phyloP scores from a whole-genome alignment of 2,797 vertebrate species.

The Alfaro cultratus region DNA sequence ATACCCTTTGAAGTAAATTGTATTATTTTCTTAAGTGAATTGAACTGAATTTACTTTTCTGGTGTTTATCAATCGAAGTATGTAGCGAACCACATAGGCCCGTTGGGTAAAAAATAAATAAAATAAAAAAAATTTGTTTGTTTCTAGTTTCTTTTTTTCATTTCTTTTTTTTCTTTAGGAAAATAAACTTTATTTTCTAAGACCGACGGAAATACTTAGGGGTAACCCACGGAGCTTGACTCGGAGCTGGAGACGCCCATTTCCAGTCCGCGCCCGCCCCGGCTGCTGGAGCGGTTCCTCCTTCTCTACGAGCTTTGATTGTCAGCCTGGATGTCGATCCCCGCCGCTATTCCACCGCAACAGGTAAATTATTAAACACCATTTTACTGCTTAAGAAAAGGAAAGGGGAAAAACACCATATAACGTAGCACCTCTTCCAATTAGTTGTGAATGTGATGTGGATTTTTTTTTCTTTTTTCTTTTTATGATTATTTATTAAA shows the following conservation, averaged over 20 bases:
- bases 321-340: conserved; percentile 51
- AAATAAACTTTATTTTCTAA: conserved; percentile 44
- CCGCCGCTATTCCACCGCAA: conserved; percentile 55
- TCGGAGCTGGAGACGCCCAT: conserved; percentile 46
- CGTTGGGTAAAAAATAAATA: background rate
- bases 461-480: background rate
- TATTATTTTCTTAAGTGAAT: background rate
- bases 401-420: background rate
- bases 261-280: conserved; percentile 47
- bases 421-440: background rate
- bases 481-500: background rate
- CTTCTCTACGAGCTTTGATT: conserved; percentile 38
- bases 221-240: background rate
- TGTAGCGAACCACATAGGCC: background rate
- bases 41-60: background rate
- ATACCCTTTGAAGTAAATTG: background rate
- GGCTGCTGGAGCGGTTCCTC: conserved; percentile 47
- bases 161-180: background rate
- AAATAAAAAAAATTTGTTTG: too few relatives aligned
- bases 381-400: background rate
- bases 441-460: background rate
- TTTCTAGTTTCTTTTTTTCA: background rate
- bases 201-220: background rate
- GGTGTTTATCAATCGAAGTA: background rate
- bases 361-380: conserved; percentile 63